Conservation (phyloP, 2,797 vertebrate genomes). For the Microcaecilia unicolor region DNA sequence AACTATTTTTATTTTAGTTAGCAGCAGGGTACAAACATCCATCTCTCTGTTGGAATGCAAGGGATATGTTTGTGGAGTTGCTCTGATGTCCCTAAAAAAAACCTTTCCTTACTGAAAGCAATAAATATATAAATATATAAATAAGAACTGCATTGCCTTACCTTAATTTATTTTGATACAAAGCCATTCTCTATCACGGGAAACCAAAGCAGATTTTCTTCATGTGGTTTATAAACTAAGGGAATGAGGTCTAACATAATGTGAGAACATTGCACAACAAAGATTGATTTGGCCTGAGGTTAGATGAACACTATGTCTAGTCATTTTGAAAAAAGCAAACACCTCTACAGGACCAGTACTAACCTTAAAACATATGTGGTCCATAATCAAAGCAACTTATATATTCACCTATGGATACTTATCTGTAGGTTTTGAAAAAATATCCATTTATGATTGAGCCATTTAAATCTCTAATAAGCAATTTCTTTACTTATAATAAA, state of each 20-base stretch:
- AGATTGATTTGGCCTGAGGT: constrained; percentile 4
- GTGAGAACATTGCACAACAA: constrained; percentile 3
- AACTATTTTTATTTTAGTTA: background rate
- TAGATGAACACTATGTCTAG: constrained; percentile 9
- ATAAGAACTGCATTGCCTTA: constrained; percentile 10
- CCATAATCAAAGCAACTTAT: too few species aligned
- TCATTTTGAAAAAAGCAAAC: background rate
- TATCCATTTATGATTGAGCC: too few species aligned
- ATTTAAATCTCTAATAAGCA: too few species aligned
- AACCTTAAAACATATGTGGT: too few species aligned
- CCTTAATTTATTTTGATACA: constrained; percentile 27
- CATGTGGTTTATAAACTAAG: constrained; percentile 17
- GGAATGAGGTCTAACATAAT: background rate
- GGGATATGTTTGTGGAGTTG: background rate
- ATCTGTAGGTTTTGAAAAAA: too few species aligned
- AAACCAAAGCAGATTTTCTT: constrained; percentile 22
- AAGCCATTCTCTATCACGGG: constrained; percentile 12
- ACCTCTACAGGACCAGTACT: too few species aligned
- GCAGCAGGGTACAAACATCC: constrained; percentile 3
- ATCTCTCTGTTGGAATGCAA: constrained; percentile 13
- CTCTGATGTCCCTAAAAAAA: constrained; percentile 27
- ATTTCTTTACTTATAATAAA: too few species aligned
- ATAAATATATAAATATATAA: too few species aligned
- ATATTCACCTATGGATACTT: too few species aligned
- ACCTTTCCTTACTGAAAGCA: constrained; percentile 32